Evolutionary conservation across 2,797 vertebrate genomes (phyloP), one percentile per base, ranked within the genome.

Genomic region (Paramormyrops hopkinsi): DNA sequence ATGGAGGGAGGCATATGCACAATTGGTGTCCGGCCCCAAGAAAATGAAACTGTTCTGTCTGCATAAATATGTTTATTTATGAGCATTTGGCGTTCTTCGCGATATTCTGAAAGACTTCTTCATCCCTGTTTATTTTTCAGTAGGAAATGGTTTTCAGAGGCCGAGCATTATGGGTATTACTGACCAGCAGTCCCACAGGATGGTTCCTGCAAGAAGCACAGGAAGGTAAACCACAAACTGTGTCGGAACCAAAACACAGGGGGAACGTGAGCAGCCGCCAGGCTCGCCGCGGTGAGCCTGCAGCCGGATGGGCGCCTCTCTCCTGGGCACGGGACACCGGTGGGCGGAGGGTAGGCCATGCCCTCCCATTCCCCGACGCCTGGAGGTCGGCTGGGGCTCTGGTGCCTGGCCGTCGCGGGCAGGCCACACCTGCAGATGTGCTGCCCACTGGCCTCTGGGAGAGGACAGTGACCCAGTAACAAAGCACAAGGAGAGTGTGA

Each of bases 41-140:
- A 88, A 90, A 92, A 90, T 90, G 12, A 88, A 46, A 88, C 85
- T 85, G 87, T 86, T 89, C 3, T 25, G 86, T 25, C 22, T 25
- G 62, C 41, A 14, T 73, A 84, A 69, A n/a, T 54, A 79, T 29
- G 86, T 87, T 89, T 88, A 54, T 51, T 51, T 41, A 59, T 50
- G 29, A 79, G 46, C 25, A 88, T 73, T 88, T 59, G 88, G 59
- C 54, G 88, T 85, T 89, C 54, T 73, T 85, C 54, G 88, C 90
- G 29, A 83, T 88, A 53, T 29, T 44, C 19, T 90, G 62, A 89
- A 90, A 56, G 56, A 17, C 65, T 50, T 29, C 44, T 82, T 88
- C n/a, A 87, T 56, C 14, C 33, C 37, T 62, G 76, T 48, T 22
- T 6, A 56, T 87, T 87, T 87, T 87, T 56, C 85, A 87, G 41